Conservation (phyloP, 2,113 vertebrate genomes). For the Lycaon pictus region DNA sequence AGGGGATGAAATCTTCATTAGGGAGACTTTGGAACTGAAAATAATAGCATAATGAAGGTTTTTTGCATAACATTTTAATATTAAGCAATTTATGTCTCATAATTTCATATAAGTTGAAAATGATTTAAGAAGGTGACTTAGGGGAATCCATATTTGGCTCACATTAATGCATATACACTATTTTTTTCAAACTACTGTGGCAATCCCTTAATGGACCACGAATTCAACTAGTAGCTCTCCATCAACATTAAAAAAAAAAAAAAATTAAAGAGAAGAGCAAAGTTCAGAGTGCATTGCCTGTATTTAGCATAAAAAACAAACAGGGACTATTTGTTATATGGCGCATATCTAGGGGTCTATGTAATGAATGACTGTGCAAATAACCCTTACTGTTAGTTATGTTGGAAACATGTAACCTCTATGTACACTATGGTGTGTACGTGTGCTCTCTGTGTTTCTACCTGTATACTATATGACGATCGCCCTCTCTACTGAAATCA, state of each 20-base stretch:
- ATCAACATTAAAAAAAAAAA: background rate
- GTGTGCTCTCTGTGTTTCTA: background rate
- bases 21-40: slow-evolving; percentile 17
- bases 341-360: background rate
- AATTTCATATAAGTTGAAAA: slow-evolving; percentile 26
- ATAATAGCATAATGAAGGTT: slow-evolving; percentile 3
- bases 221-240: background rate
- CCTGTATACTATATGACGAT: background rate
- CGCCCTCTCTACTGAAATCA: background rate
- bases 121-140: slow-evolving; percentile 49
- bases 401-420: background rate
- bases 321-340: background rate
- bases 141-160: background rate
- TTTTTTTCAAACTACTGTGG: slow-evolving; percentile 26
- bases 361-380: background rate
- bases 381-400: background rate
- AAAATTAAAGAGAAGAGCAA: background rate
- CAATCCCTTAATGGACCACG: background rate
- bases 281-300: background rate
- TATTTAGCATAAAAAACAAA: background rate
- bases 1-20: background rate
- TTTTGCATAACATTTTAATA: background rate
- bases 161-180: background rate
- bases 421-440: background rate
- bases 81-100: slow-evolving; percentile 22